phyloP scores from a whole-genome alignment of 1,140 invertebrate species.

The Apolygus lucorum region DNA sequence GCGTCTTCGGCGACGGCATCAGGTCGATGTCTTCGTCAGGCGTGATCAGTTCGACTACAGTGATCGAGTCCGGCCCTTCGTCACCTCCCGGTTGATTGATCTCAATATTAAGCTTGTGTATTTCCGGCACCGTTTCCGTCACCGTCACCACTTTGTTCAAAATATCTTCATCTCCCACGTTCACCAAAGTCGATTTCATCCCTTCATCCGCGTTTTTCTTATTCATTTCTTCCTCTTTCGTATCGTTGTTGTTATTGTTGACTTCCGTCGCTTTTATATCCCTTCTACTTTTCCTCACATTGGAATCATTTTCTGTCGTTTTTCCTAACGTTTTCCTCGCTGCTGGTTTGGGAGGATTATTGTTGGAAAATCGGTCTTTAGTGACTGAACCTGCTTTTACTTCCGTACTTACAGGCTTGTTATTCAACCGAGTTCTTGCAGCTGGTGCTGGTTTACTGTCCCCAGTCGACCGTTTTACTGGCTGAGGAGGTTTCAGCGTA shows the following conservation, averaged over 20 bases:
- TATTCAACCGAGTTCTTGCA: constrained; percentile 17
- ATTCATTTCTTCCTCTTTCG: neutral
- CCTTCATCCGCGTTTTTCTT: neutral
- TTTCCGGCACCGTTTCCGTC: neutral
- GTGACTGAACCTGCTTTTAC: constrained; percentile 2
- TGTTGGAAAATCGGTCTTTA: neutral
- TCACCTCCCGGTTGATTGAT: neutral
- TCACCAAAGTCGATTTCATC: neutral
- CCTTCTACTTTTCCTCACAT: neutral
- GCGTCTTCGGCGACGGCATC: neutral
- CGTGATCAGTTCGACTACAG: constrained; percentile 3
- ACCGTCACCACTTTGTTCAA: constrained; percentile 2
- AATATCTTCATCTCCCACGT: neutral
- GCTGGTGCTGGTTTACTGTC: constrained; percentile 17
- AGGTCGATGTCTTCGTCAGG: neutral
- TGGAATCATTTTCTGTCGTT: neutral
- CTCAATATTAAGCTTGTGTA: constrained; percentile 7
- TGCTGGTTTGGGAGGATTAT: neutral
- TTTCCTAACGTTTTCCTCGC: neutral
- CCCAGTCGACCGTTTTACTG: neutral
- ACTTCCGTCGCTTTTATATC: neutral
- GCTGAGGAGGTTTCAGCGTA: constrained; percentile 20
- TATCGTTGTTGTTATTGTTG: neutral
- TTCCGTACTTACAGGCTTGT: constrained; percentile 18
- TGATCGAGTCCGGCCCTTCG: constrained; percentile 1